phyloP scores from a whole-genome alignment of 2,888 invertebrate species.

The Drosophila parthenogenetica region DNA sequence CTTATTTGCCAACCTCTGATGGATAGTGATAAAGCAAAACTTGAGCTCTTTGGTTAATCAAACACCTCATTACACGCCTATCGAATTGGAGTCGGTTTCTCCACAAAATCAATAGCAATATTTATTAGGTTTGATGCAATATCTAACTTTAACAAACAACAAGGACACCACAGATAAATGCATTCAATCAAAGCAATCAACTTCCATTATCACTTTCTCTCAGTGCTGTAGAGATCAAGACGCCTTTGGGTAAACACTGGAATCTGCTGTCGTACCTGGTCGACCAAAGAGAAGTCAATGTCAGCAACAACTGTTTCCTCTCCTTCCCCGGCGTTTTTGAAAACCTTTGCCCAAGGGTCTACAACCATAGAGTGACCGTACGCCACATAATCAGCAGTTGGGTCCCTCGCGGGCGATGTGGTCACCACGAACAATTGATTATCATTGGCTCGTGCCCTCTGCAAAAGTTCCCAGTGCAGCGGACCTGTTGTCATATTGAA shows the following conservation, averaged over 20 bases:
- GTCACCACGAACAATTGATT: slow-evolving; percentile 95
- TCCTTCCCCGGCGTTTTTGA: slow-evolving; percentile 87
- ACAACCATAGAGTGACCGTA: slow-evolving; percentile 95
- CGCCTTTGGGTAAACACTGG: slow-evolving; percentile 91
- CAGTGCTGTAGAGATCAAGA: slow-evolving; percentile 88
- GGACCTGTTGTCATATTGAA: slow-evolving; percentile 99
- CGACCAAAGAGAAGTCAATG: slow-evolving; percentile 90
- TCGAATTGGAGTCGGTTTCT: slow-evolving; percentile 2
- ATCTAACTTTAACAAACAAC: too few species aligned
- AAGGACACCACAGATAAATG: slow-evolving; percentile 3
- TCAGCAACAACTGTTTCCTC: slow-evolving; percentile 87
- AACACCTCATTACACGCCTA: slow-evolving; percentile 62
- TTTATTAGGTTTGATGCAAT: background rate
- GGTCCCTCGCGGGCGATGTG: slow-evolving; percentile 93
- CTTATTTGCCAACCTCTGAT: slow-evolving; percentile 83
- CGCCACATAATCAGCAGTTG: slow-evolving; percentile 93
- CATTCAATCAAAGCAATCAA: slow-evolving; percentile 20
- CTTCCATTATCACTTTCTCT: slow-evolving; percentile 39
- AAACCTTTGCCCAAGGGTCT: slow-evolving; percentile 91
- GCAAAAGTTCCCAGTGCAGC: slow-evolving; percentile 95
- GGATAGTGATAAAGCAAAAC: slow-evolving; percentile 84
- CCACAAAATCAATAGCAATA: slow-evolving; percentile 18
- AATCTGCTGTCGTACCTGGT: slow-evolving; percentile 93
- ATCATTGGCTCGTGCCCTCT: slow-evolving; percentile 93
- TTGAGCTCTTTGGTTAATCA: slow-evolving; percentile 83